Evolutionary conservation across 2,888 invertebrate genomes (phyloP), one percentile per base, ranked within the genome.

Genomic region (Chironomus riparius): DNA sequence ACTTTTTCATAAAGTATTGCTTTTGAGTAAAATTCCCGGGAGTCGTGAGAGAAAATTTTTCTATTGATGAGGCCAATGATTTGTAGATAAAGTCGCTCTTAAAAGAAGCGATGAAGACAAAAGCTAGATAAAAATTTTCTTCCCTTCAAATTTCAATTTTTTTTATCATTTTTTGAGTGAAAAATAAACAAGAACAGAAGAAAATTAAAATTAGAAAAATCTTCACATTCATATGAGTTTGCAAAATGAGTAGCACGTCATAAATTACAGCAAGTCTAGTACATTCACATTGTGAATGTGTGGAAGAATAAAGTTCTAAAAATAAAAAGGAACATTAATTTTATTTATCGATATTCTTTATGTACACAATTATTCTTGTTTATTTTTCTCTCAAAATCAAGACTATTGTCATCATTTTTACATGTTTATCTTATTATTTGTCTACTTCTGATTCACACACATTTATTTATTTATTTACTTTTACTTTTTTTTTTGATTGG

Each of bases 131-230:
- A 7, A 65, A 65, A 24, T 65, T 65, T 65, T 65, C 65, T 21
- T 24, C 24, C 15, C 56, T 56, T 56, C 18, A 15, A 56, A 56
- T 15, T 18, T 18, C 56, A 3, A 56, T 18, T 56, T 56, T 65
- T 62, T 50, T 28, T 70, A n/a, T 61, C 56, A 21, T 24, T 47
- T 56, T 28, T 18, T 12, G 62, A 73, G 61, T 62, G 68, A 38
- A 38, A 68, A 61, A 62, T 61, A 56, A 73, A 28, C 22, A 62
- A 47, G 10, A 13, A 48, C 7, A 47, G 21, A 38, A 38, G 10
- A 38, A 68, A 22, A 21, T 18, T 73, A 72, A 61, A 72, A 50
- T 72, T 72, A 61, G 61, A 61, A 22, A 38, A 61, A 61, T 13
- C 22, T 10, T 21, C 13, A 24, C 18, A 65, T 22, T 65, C 4